Percentiles rank a stretch among this genome's conserved stretches.
These are phyloP conservation scores for Rhinatrema bivittatum DNA, from an alignment of 2,797 vertebrate species.

Conservation along the genomic window DNA sequence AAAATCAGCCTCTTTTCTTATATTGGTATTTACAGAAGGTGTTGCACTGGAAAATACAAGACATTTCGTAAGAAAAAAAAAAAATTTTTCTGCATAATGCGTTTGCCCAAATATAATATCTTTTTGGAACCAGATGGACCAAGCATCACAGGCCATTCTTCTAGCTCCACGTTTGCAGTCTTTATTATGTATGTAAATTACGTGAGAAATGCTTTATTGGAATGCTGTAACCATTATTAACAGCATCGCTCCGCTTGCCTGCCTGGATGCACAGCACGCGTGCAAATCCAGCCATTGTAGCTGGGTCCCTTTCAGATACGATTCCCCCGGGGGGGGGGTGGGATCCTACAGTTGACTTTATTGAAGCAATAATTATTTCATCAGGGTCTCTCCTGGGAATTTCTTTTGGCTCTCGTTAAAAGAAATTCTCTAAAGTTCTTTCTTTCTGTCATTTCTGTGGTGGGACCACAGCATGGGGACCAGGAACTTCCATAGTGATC, in stretches of 20 bases:
- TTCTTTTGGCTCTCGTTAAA: slow-evolving; percentile 75
- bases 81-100: slow-evolving; percentile 1
- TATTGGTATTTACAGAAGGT: too few species aligned
- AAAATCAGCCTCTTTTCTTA: too few species aligned
- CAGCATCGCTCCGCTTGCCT: slow-evolving; percentile 20
- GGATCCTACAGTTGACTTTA: slow-evolving; percentile 62
- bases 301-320: slow-evolving; percentile 31
- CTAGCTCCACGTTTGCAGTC: neutral
- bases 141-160: neutral
- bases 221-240: neutral
- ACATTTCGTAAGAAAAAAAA: too few species aligned
- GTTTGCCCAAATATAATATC: slow-evolving; percentile 5
- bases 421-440: slow-evolving; percentile 59
- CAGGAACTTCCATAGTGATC: slow-evolving; percentile 36
- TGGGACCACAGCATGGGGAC: too few species aligned
- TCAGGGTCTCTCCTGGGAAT: slow-evolving; percentile 72
- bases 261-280: slow-evolving; percentile 24
- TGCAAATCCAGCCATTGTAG: slow-evolving; percentile 36
- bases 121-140: neutral
- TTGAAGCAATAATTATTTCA: slow-evolving; percentile 85
- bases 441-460: slow-evolving; percentile 21
- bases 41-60: too few species aligned
- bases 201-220: neutral
- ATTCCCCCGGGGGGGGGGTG: slow-evolving; percentile 71
- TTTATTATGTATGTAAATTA: neutral